Evolutionary conservation across 2,113 vertebrate species (phyloP).

Genomic region (Hyaena hyaena): DNA sequence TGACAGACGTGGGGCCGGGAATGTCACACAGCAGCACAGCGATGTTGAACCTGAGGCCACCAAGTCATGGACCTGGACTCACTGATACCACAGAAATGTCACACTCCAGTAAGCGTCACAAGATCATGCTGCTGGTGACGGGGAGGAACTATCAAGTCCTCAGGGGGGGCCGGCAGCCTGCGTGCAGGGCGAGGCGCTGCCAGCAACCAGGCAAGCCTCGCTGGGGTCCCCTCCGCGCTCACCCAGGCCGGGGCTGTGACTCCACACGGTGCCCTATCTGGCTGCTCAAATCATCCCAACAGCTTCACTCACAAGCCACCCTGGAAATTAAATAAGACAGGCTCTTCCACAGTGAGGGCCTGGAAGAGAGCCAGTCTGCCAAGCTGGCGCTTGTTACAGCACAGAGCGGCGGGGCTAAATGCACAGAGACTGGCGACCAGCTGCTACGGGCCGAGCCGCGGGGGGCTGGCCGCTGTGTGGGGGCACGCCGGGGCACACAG

Average conservation of each 20-base stretch:
- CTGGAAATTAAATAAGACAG: neutral
- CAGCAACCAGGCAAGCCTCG: neutral
- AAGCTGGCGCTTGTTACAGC: neutral
- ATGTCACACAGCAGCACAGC: fast-evolving
- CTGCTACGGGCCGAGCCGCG: neutral
- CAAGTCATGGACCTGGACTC: neutral
- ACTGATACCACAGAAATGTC: fast-evolving
- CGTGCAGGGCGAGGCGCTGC: neutral
- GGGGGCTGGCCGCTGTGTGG: neutral
- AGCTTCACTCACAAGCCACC: neutral
- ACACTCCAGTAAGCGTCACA: neutral
- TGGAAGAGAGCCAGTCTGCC: neutral
- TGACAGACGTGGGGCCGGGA: fast-evolving
- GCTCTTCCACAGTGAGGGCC: neutral
- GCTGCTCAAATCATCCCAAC: constrained; percentile 16
- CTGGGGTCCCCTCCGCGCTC: neutral
- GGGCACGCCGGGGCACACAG: neutral
- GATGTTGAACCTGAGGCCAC: neutral
- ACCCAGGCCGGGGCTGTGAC: neutral
- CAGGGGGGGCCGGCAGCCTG: neutral
- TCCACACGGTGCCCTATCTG: neutral
- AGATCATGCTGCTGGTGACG: neutral
- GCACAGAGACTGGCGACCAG: neutral
- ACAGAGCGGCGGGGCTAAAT: neutral
- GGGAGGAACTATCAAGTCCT: neutral